A percentile compares a stretch with the other conserved stretches of the same genome.
phyloP scores from a whole-genome alignment of 30 jellyfish, hydroid and myxozoan genomes.

The Pelagia noctiluca region DNA sequence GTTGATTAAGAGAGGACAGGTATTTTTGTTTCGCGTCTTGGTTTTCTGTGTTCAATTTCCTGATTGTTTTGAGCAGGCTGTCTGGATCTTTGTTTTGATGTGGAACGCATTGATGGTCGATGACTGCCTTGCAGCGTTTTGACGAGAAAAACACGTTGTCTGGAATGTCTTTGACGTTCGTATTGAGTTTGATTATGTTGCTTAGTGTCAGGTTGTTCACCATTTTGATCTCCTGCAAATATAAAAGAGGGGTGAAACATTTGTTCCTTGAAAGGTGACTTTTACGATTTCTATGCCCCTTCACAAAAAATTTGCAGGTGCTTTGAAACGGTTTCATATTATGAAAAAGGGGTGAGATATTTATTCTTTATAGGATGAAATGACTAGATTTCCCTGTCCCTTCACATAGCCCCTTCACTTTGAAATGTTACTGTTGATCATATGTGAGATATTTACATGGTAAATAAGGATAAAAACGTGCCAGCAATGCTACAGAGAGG shows the following conservation, averaged over 20 bases:
- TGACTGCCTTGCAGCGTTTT: conserved; percentile 76
- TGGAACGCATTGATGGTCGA: conserved; percentile 78
- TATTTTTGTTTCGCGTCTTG: neutral
- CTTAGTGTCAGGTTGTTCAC: conserved; percentile 83
- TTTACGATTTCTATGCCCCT: too few species aligned
- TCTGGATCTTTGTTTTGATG: neutral
- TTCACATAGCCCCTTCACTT: too few species aligned
- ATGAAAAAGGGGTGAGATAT: too few species aligned
- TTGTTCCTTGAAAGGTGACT: neutral
- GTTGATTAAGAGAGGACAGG: neutral
- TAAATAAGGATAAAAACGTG: too few species aligned
- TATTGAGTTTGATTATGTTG: conserved; percentile 73
- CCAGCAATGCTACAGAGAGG: too few species aligned
- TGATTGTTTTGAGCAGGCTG: neutral
- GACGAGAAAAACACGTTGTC: conserved; percentile 85
- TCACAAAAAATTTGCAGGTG: too few species aligned
- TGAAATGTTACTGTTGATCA: too few species aligned
- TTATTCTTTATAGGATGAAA: too few species aligned
- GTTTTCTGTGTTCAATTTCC: neutral
- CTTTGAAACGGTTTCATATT: too few species aligned
- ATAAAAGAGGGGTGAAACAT: neutral
- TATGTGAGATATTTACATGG: too few species aligned
- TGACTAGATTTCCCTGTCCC: too few species aligned
- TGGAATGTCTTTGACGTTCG: conserved; percentile 88
- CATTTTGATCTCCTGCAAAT: conserved; percentile 80